Evolutionary conservation across 2,888 invertebrate genomes (phyloP).

Genomic region (Pristionchus japonicus): DNA sequence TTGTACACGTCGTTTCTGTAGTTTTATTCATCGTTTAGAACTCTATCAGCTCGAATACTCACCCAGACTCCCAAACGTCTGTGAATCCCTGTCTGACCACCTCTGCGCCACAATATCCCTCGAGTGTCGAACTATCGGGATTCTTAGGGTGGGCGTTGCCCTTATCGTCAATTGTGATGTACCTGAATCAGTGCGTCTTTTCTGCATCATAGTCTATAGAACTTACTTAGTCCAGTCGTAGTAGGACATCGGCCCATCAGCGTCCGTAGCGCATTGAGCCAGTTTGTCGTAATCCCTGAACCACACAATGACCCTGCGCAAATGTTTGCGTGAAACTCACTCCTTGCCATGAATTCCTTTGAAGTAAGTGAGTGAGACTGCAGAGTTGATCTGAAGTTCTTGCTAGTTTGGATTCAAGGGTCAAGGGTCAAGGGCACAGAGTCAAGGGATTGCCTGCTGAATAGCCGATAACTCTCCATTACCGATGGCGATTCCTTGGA

Average conservation of each 20-base stretch:
- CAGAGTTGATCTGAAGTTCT: constrained; percentile 5
- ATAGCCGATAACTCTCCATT: constrained; percentile 68
- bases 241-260: constrained; percentile 7
- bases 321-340: constrained; percentile 23
- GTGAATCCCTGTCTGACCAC: constrained; percentile 38
- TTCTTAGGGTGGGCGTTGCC: background rate
- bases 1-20: constrained; percentile 66
- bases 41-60: background rate
- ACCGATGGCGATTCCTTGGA: constrained; percentile 71
- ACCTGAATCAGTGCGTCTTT: background rate
- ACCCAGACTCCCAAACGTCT: constrained; percentile 36
- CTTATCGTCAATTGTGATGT: constrained; percentile 10
- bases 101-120: constrained; percentile 28
- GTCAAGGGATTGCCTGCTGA: too few relatives aligned
- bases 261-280: background rate
- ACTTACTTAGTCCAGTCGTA: constrained; percentile 40
- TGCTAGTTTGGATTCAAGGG: background rate
- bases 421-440: too few relatives aligned
- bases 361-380: constrained; percentile 63
- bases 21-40: background rate
- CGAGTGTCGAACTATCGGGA: background rate
- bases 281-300: constrained; percentile 45
- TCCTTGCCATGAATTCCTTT: constrained; percentile 63
- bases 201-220: background rate
- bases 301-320: too few relatives aligned